Evolutionary conservation across 2,113 vertebrate genomes (phyloP).

Genomic region (Siphamia tubifer): DNA sequence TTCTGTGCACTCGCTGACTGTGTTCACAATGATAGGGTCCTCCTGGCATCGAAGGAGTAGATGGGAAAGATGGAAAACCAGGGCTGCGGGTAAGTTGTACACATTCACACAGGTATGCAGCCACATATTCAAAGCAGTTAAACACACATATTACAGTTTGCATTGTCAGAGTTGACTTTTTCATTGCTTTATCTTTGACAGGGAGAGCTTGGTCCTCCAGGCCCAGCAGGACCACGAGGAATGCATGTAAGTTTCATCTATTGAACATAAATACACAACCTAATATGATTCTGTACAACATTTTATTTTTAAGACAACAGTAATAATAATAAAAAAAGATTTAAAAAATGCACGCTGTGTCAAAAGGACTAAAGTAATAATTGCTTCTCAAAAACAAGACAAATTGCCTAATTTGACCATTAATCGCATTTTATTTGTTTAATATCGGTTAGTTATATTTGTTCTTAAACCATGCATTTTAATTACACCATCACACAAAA

Average conservation of each 20-base stretch:
- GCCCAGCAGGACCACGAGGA: conserved; percentile 87
- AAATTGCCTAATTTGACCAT: too few species aligned
- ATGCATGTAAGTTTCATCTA: conserved; percentile 81
- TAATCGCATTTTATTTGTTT: too few species aligned
- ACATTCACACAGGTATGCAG: too few species aligned
- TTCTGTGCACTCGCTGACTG: not conserved
- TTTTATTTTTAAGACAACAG: too few species aligned
- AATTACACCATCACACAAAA: too few species aligned
- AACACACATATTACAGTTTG: not conserved
- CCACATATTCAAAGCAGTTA: not conserved
- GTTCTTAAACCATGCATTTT: too few species aligned
- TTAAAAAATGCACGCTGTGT: too few species aligned
- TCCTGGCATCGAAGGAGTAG: conserved; percentile 88
- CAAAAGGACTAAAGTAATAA: too few species aligned
- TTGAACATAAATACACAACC: not conserved
- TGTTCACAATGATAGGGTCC: conserved; percentile 81
- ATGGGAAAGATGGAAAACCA: conserved; percentile 93
- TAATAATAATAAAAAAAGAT: too few species aligned
- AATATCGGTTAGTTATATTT: too few species aligned
- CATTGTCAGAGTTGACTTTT: conserved; percentile 7
- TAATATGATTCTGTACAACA: not conserved
- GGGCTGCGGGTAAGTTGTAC: conserved; percentile 82
- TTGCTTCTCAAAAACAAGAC: too few species aligned
- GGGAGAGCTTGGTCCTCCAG: conserved; percentile 87
- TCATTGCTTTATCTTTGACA: conserved; percentile 54